Base-by-base conservation (phyloP, 2,888 invertebrate species). In the Drosophila neonasuta region DNA sequence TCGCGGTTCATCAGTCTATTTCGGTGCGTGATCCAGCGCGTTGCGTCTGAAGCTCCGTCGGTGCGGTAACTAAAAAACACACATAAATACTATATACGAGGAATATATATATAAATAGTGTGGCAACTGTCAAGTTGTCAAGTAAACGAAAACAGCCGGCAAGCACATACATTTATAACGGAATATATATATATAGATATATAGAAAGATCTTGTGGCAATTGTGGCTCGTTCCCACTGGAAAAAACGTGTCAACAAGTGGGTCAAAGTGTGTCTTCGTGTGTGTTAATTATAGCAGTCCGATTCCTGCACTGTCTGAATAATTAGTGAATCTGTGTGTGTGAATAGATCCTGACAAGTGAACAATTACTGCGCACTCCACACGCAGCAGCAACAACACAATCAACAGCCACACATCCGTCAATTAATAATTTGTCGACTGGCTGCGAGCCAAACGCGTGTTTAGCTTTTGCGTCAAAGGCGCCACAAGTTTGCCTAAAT, bases 21-120 rank as follows among this genome's bases (percentile, higher is more conserved):
- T 88, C 85, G 84, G 90, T 88, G 86, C 87, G 88, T 84, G 90
- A 88, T 90, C 90, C 90, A 90, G 90, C 84, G 88, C 80, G 79
- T 89, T 84, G 79, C 79, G 64, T 68, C 51, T 48, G 54, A 39
- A 45, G 66, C 50, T 70, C 50, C 39, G 52, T 42, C 29, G 68
- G 57, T 24, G 24, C 49, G 60, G n/a, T 32, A 42, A 65, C 58
- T 61, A 55, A 74, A 59, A 59, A 52, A 44, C 17, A 29, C 17
- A 29, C 29, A 60, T 29, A 48, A 36, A 58, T 36, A 59, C 39
- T 56, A 62, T 49, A 63, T 46, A 64, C 52, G 57, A n/a, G 56
- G n/a, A 50, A 49, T 9, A 36, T 9, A 36, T 51, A 56, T 49
- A 45, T 39, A 57, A 46, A 32, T 45, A 52, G 52, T 52, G 66